phyloP scores from a whole-genome alignment of 2,888 invertebrate genomes.

The Sthenelais limicola region DNA sequence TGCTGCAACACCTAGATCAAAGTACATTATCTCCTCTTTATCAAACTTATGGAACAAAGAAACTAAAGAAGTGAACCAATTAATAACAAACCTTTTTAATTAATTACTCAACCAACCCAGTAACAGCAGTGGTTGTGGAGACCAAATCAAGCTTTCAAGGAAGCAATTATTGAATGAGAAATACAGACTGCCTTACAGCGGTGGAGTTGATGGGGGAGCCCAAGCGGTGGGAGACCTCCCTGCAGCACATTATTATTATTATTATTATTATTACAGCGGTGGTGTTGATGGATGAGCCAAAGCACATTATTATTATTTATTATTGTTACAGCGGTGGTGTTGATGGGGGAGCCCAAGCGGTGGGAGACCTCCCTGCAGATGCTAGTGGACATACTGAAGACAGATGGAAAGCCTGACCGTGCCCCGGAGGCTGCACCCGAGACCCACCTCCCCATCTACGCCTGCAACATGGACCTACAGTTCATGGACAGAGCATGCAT shows the following conservation, averaged over 20 bases:
- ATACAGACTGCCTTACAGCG: slow-evolving; percentile 53
- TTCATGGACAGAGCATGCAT: slow-evolving; percentile 72
- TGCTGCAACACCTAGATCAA: too few relatives aligned
- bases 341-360: slow-evolving; percentile 70
- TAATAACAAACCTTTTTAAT: too few relatives aligned
- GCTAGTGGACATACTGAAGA: slow-evolving; percentile 69
- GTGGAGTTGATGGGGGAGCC: slow-evolving; percentile 71
- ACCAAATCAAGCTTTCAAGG: background rate
- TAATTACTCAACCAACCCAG: too few relatives aligned
- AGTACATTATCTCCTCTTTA: too few relatives aligned
- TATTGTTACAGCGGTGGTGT: slow-evolving; percentile 62
- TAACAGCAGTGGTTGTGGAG: too few relatives aligned
- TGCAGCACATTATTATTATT: slow-evolving; percentile 60
- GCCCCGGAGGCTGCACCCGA: slow-evolving; percentile 54
- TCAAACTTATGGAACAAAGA: too few relatives aligned
- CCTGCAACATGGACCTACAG: slow-evolving; percentile 72
- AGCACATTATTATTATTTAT: too few relatives aligned
- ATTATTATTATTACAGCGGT: too few relatives aligned
- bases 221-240: slow-evolving; percentile 69
- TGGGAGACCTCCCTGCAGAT: slow-evolving; percentile 72
- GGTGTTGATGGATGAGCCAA: too few relatives aligned
- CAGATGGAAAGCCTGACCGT: slow-evolving; percentile 68
- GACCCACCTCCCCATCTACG: slow-evolving; percentile 69
- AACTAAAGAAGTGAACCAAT: too few relatives aligned
- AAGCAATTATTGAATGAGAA: background rate